phyloP scores from a whole-genome alignment of 1,140 invertebrate species.

The Amphibalanus amphitrite region DNA sequence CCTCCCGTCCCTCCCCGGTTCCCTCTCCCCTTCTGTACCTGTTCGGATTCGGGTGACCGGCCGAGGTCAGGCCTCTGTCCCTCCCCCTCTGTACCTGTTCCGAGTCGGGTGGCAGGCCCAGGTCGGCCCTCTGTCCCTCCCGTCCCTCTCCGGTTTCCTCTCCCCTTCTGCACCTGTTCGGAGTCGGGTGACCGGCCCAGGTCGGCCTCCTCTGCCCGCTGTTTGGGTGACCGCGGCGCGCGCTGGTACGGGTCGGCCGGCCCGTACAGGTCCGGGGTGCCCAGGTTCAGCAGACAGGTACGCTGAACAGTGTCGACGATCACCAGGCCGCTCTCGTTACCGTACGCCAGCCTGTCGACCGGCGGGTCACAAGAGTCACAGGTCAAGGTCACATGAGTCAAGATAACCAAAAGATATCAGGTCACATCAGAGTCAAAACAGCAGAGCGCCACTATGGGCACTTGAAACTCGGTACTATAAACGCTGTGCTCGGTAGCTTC shows the following conservation, averaged over 20 bases:
- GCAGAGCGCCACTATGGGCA: no score
- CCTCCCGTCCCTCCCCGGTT: no score
- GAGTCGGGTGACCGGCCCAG: background rate
- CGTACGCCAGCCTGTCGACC: conserved; percentile 72
- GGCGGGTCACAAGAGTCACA: conserved; percentile 4
- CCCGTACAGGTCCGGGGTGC: conserved; percentile 71
- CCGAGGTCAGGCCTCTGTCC: background rate
- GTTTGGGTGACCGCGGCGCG: conserved; percentile 63
- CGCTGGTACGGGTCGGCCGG: conserved; percentile 70
- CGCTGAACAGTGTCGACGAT: conserved; percentile 88
- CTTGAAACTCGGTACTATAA: no score
- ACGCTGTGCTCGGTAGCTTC: no score
- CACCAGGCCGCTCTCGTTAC: conserved; percentile 83
- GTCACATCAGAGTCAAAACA: background rate
- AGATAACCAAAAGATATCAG: no score
- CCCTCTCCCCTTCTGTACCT: background rate
- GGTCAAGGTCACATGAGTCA: no score
- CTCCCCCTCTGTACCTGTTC: no score
- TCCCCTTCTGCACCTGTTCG: background rate
- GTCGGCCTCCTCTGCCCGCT: conserved; percentile 15
- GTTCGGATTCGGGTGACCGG: background rate
- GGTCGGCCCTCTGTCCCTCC: no score
- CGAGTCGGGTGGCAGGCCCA: no score
- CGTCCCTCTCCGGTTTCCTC: no score
- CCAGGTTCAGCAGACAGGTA: conserved; percentile 65